phyloP scores from a whole-genome alignment of 2,113 vertebrate genomes.

The Toxotes jaculatrix region DNA sequence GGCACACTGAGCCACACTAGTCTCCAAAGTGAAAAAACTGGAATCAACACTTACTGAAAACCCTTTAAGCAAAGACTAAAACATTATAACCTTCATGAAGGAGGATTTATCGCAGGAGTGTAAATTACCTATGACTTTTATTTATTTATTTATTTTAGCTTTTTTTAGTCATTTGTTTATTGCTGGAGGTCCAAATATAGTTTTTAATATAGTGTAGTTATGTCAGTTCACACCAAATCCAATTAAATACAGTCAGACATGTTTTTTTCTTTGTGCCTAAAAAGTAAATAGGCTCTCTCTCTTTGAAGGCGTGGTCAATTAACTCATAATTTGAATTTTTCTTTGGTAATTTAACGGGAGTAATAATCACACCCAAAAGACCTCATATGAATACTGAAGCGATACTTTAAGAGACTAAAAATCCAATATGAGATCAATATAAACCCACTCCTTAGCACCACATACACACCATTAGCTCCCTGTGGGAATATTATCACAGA shows the following conservation, averaged over 20 bases:
- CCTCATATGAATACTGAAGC: conserved; percentile 17
- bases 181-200: neutral
- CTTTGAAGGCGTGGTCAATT: conserved; percentile 16
- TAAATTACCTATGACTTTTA: neutral
- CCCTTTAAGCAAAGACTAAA: neutral
- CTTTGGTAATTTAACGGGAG: neutral
- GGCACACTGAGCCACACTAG: neutral
- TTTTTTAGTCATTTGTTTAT: neutral
- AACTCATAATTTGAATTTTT: neutral
- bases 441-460: conserved; percentile 1
- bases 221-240: neutral
- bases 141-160: neutral
- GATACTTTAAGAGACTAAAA: conserved; percentile 30
- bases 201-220: neutral
- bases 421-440: conserved; percentile 48
- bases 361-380: neutral
- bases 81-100: neutral
- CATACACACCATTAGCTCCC: conserved; percentile 7
- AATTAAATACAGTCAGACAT: neutral
- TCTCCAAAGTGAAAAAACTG: too few species aligned
- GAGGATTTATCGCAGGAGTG: neutral
- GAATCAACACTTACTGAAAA: too few species aligned
- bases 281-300: neutral
- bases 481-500: conserved; percentile 52
- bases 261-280: neutral